Conservation (phyloP, 2,888 invertebrate species). For the Perizoma affinitatum region DNA sequence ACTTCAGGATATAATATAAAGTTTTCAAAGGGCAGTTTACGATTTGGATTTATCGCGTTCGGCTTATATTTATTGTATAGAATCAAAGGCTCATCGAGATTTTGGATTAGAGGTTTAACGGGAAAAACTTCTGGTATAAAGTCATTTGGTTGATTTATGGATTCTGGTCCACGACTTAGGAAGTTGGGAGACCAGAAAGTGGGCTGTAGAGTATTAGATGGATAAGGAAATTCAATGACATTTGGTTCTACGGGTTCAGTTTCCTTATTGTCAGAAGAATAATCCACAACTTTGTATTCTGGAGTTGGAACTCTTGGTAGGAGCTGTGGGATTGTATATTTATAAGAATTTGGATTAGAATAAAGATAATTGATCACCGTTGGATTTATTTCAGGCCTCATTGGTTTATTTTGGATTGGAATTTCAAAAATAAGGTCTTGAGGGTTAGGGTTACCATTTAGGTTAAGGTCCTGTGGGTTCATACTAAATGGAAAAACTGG, state of each 20-base stretch:
- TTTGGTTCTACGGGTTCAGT: neutral
- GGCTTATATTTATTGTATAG: neutral
- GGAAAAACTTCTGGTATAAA: neutral
- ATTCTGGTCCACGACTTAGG: neutral
- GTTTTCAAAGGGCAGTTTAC: neutral
- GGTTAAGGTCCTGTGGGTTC: neutral
- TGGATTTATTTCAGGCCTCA: neutral
- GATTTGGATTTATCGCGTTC: no score
- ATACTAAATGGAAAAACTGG: neutral
- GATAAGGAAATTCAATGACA: conserved; percentile 11
- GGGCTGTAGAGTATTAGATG: neutral
- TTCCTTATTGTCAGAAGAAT: neutral
- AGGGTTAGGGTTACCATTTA: neutral
- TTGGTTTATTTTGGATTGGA: neutral
- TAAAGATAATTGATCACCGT: neutral
- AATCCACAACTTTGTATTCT: neutral
- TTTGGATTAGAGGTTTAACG: neutral
- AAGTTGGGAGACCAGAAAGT: neutral
- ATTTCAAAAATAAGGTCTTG: neutral
- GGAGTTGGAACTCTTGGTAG: neutral
- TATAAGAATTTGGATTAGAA: conserved; percentile 1
- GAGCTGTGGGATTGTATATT: neutral
- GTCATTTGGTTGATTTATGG: neutral
- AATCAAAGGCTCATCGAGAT: neutral
- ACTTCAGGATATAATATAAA: no score